Evolutionary conservation across 2,797 vertebrate species (phyloP).

Genomic region (Cynopterus sphinx): DNA sequence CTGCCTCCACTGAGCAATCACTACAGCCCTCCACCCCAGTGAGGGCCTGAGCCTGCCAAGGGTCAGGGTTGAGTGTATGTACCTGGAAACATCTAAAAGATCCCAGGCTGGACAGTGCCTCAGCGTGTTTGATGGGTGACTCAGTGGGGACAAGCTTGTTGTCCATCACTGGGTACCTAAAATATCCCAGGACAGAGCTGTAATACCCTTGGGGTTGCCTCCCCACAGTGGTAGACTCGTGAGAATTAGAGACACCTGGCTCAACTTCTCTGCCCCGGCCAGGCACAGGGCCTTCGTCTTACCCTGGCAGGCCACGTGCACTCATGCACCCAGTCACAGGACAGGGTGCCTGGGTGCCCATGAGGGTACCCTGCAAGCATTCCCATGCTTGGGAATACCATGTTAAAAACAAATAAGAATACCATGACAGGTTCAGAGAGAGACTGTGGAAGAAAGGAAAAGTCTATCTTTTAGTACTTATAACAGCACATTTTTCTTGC

Average conservation of each 20-base stretch:
- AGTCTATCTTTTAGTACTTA: not conserved
- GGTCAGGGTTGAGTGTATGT: rapidly evolving
- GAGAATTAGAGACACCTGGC: not conserved
- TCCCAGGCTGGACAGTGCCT: not conserved
- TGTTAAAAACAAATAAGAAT: not conserved
- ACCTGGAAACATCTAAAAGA: not conserved
- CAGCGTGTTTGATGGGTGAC: too few relatives aligned
- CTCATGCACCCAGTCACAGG: not conserved
- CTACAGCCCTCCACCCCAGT: not conserved
- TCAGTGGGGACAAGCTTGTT: not conserved
- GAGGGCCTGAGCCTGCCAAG: not conserved
- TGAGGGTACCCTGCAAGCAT: not conserved
- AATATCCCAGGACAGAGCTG: not conserved
- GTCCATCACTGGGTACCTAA: not conserved
- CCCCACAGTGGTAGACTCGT: rapidly evolving
- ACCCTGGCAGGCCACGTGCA: not conserved
- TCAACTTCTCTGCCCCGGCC: not conserved
- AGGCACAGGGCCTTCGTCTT: rapidly evolving
- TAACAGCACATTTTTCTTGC: not conserved
- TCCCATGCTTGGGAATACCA: not conserved
- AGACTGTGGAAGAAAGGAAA: not conserved
- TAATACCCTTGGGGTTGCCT: not conserved
- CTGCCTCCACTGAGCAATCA: not conserved
- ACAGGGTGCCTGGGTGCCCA: rapidly evolving
- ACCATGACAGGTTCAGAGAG: not conserved